phyloP scores from a whole-genome alignment of 2,888 invertebrate species.

The Aricia artaxerxes region DNA sequence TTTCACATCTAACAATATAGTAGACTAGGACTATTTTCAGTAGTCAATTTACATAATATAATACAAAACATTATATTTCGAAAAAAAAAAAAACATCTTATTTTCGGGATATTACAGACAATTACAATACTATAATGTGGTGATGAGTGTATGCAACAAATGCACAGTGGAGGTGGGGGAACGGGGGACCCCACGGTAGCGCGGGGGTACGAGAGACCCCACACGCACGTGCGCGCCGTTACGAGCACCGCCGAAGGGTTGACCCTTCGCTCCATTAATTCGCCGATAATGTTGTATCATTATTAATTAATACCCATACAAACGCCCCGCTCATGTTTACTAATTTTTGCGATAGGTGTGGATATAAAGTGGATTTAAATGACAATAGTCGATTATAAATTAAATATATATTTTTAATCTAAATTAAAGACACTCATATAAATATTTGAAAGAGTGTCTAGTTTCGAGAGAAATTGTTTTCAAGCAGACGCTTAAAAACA shows the following conservation, averaged over 20 bases:
- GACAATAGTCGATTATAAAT: background rate
- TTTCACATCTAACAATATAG: too few species aligned
- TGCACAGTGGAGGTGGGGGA: background rate
- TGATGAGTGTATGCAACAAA: conserved; percentile 16
- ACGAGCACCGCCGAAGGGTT: conserved; percentile 64
- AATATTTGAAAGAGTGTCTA: too few species aligned
- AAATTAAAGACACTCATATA: too few species aligned
- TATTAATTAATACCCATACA: conserved; percentile 32
- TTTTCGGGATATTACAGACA: background rate
- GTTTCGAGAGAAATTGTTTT: too few species aligned
- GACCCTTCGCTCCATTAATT: conserved; percentile 50
- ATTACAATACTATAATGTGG: background rate
- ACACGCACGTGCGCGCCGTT: conserved; percentile 67
- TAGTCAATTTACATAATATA: too few species aligned
- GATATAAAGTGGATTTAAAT: background rate
- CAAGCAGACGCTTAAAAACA: too few species aligned
- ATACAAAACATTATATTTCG: too few species aligned
- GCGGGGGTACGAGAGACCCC: background rate
- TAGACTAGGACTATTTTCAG: too few species aligned
- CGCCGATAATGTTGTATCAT: conserved; percentile 36
- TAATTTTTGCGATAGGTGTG: background rate
- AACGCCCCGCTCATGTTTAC: background rate
- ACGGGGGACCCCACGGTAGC: conserved; percentile 32
- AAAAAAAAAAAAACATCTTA: background rate
- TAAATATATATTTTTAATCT: too few species aligned